Base-by-base conservation (phyloP, 2,113 vertebrate genomes). In the Forbesichthys agassizii region DNA sequence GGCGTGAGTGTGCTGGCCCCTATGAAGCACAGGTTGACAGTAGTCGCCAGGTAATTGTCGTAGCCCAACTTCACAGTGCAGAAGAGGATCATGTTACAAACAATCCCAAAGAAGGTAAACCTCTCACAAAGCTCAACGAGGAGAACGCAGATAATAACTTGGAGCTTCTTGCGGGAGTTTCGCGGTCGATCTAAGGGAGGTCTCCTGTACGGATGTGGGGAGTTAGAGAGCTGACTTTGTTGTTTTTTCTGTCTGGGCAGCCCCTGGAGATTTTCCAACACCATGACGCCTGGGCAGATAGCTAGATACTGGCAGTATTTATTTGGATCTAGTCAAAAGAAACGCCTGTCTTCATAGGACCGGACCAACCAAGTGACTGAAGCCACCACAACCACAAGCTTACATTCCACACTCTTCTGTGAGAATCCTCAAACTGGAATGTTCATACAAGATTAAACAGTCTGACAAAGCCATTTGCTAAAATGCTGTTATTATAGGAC, bases 51-150 rank as follows among this genome's bases (percentile, higher is more conserved):
- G 89, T 94, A 82, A 82, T 93, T 95, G 68, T 49, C 27, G 12
- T 96, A 95, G 74, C 94, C 94, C 0, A 98, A 91, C 73, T 92
- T 95, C 63, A 94, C 69, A 0, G 93, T 96, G 89, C 96, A 98
- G 86, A 97, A 98, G 8, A 96, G 89, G 70, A 97, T 96, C 93
- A 92, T 94, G 80, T 96, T 98, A 88, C 97, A 97, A 48, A 96
- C 90, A 0, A 98, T 95, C 78, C 95, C 95, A 11, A 95, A 95
- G 84, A 98, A 98, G 0, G 94, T 92, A 77, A 98, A 96, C 46
- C 94, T 92, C 81, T 98, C 95, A 0, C 92, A 96, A 13, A 98
- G 87, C 80, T 98, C 95, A 84, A 96, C 94, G 20, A 96, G 88
- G 77, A 98, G 86, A 48, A 96, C 85, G 13, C 94, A 97, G 12